Evolutionary conservation across 2,113 vertebrate genomes (phyloP).

Genomic region (Microcebus jonahi): DNA sequence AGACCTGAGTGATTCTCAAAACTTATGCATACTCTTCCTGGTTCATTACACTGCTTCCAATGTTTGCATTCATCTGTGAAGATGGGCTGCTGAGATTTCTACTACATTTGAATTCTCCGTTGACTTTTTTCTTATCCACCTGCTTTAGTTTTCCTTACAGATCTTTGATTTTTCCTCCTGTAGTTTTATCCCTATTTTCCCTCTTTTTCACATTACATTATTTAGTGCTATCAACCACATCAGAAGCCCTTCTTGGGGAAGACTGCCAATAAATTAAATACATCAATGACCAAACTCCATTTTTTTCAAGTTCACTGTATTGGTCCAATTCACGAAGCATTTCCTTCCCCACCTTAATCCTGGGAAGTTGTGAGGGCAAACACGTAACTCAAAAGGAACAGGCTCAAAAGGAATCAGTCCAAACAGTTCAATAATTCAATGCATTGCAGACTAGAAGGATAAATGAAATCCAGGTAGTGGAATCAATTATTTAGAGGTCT

Average conservation of each 20-base stretch:
- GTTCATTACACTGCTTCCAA: background rate
- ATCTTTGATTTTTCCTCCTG: background rate
- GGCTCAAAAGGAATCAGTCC: background rate
- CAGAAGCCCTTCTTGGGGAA: background rate
- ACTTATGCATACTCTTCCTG: background rate
- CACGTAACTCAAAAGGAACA: background rate
- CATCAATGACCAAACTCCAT: background rate
- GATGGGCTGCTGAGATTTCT: background rate
- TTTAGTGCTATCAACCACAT: background rate
- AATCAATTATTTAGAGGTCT: background rate
- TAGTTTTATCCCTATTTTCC: background rate
- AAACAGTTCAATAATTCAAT: background rate
- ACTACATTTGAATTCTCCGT: background rate
- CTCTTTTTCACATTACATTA: background rate
- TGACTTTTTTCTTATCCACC: background rate
- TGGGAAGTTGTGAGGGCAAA: background rate
- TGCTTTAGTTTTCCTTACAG: background rate
- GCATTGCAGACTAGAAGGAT: background rate
- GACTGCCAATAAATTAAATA: background rate
- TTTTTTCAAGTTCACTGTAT: background rate
- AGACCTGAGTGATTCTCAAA: background rate
- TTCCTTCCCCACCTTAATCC: background rate
- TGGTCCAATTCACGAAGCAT: background rate
- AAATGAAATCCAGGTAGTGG: background rate
- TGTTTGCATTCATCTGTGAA: background rate